phyloP scores from a whole-genome alignment of 2,888 invertebrate species.

The Drosophila anomalipes region DNA sequence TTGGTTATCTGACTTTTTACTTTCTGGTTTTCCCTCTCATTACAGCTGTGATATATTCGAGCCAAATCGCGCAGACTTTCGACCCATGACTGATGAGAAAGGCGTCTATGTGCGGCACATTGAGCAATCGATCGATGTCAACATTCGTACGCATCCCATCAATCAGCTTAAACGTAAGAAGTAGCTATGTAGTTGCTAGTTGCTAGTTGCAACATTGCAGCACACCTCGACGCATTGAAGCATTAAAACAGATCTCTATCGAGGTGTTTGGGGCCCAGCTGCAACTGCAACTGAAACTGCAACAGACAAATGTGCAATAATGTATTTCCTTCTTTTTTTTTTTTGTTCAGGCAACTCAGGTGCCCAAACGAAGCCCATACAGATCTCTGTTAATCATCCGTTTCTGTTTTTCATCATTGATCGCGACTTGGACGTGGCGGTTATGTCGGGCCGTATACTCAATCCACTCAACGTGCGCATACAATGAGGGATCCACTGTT shows the following conservation, averaged over 20 bases:
- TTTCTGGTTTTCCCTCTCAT: constrained; percentile 41
- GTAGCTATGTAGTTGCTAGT: background rate
- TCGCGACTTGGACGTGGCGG: constrained; percentile 90
- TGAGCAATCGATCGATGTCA: constrained; percentile 93
- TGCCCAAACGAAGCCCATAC: constrained; percentile 86
- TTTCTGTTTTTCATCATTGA: constrained; percentile 95
- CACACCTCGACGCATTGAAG: constrained; percentile 72
- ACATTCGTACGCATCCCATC: constrained; percentile 90
- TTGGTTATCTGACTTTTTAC: constrained; percentile 44
- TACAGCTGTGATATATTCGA: constrained; percentile 92
- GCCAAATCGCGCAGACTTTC: constrained; percentile 91
- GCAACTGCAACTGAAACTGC: constrained; percentile 30
- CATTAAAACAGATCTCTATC: constrained; percentile 30
- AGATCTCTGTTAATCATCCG: constrained; percentile 92
- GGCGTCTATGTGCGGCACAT: constrained; percentile 93
- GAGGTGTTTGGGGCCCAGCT: constrained; percentile 61
- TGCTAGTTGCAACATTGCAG: constrained; percentile 48
- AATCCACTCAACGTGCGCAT: constrained; percentile 93
- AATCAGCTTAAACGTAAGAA: constrained; percentile 85
- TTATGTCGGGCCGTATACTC: constrained; percentile 93
- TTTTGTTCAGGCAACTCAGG: constrained; percentile 81
- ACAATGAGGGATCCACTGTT: constrained; percentile 86
- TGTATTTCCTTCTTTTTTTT: constrained; percentile 64
- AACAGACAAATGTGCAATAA: constrained; percentile 60
- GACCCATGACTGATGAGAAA: constrained; percentile 91